Conservation (phyloP, 2,888 invertebrate genomes). For the Drepanosiphum platanoidis region DNA sequence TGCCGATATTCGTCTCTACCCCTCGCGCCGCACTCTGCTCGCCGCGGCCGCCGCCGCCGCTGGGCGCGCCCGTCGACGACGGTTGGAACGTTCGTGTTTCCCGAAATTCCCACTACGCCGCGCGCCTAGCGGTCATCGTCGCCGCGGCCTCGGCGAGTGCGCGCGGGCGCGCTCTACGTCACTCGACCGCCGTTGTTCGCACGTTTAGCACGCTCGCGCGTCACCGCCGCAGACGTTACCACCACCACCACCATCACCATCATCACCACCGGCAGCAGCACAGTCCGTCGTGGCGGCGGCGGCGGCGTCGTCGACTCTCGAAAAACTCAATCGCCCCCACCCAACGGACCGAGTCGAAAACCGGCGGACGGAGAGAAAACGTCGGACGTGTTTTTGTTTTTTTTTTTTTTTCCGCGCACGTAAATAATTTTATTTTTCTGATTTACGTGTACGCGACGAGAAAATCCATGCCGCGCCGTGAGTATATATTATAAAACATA, state of each 20-base stretch:
- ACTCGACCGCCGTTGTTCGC: conserved; percentile 18
- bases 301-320: not conserved
- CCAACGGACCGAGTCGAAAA: not conserved
- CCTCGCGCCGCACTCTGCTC: too few relatives aligned
- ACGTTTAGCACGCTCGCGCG: not conserved
- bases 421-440: not conserved
- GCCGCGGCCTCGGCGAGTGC: not conserved
- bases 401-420: not conserved
- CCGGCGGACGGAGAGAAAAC: conserved; percentile 25
- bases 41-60: not conserved
- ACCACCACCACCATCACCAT: not conserved
- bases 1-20: not conserved
- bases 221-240: not conserved
- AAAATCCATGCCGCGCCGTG: not conserved
- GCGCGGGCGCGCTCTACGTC: conserved; percentile 5
- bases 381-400: not conserved
- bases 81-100: conserved; percentile 19
- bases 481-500: too few relatives aligned
- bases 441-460: not conserved
- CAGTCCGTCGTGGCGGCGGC: not conserved
- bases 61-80: not conserved
- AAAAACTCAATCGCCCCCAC: not conserved
- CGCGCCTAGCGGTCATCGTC: conserved; percentile 42
- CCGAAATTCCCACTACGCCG: conserved; percentile 47
- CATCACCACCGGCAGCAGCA: not conserved